phyloP scores from a whole-genome alignment of 1,140 invertebrate species.

The Ips nitidus region DNA sequence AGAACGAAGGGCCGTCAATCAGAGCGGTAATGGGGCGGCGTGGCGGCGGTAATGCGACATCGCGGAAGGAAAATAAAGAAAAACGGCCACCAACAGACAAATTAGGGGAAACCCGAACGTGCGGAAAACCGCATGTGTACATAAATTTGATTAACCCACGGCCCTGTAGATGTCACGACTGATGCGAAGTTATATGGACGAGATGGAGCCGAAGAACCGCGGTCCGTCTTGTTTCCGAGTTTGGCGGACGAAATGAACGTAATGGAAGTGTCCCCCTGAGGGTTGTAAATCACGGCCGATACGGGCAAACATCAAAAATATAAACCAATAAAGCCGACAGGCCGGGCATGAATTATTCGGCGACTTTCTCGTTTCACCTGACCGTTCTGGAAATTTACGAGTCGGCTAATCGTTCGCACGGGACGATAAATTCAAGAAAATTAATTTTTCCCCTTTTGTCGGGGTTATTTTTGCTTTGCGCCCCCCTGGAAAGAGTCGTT shows the following conservation, averaged over 20 bases:
- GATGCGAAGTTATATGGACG: slow-evolving; percentile 16
- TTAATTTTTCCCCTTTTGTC: slow-evolving; percentile 33
- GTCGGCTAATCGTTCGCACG: slow-evolving; percentile 30
- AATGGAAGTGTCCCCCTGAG: background rate
- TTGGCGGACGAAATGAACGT: background rate
- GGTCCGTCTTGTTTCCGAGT: background rate
- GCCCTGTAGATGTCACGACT: slow-evolving; percentile 5
- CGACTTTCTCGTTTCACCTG: slow-evolving; percentile 32
- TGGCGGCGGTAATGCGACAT: slow-evolving; percentile 20
- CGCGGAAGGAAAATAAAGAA: slow-evolving; percentile 22
- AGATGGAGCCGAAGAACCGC: slow-evolving; percentile 1
- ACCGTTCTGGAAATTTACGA: slow-evolving; percentile 30
- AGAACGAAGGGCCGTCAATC: slow-evolving; percentile 24
- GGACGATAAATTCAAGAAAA: slow-evolving; percentile 36
- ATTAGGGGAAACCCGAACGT: slow-evolving; percentile 13
- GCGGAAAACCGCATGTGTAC: slow-evolving; percentile 14
- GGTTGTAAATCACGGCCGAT: slow-evolving; percentile 12
- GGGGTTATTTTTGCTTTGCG: background rate
- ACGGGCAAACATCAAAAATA: slow-evolving; percentile 27
- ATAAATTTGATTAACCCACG: slow-evolving; percentile 23
- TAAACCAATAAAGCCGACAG: slow-evolving; percentile 34
- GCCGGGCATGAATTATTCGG: slow-evolving; percentile 30
- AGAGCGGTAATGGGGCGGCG: slow-evolving; percentile 6
- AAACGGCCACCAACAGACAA: slow-evolving; percentile 19
- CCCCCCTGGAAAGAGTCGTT: slow-evolving; percentile 19